A percentile compares a stretch with the other conserved stretches of the same genome.
Conservation (phyloP, 2,888 invertebrate genomes). For the Apeira syringaria region DNA sequence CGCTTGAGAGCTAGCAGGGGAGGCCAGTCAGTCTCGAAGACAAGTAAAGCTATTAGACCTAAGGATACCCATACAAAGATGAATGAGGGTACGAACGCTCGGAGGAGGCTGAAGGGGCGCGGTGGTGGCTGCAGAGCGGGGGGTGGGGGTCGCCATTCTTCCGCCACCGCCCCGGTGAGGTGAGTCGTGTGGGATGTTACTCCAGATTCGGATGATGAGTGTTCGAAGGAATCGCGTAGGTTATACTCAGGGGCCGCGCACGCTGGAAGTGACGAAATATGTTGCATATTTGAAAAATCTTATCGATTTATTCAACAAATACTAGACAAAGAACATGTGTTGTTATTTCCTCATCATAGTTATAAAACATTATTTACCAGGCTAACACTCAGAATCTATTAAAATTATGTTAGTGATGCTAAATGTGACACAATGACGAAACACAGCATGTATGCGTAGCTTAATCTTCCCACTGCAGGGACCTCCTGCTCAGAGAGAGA, state of each 20-base stretch:
- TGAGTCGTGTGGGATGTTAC: conserved; percentile 74
- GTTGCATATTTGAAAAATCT: no score
- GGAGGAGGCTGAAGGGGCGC: conserved; percentile 46
- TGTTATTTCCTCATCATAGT: no score
- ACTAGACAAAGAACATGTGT: no score
- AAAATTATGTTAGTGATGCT: no score
- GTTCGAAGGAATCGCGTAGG: conserved; percentile 88
- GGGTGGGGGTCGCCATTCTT: conserved; percentile 65
- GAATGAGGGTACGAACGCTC: conserved; percentile 91
- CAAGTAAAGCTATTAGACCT: conserved; percentile 86
- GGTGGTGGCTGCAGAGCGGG: conserved; percentile 51
- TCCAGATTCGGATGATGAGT: conserved; percentile 91
- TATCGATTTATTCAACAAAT: no score
- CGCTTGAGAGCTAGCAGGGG: conserved; percentile 87
- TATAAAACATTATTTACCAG: no score
- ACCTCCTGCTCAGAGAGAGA: no score
- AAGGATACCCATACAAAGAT: conserved; percentile 88
- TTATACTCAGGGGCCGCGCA: conserved; percentile 81
- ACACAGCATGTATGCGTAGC: no score
- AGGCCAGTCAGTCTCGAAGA: conserved; percentile 92
- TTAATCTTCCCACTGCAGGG: no score
- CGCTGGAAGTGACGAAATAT: conserved; percentile 46
- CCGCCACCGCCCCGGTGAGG: conserved; percentile 43
- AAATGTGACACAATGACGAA: no score
- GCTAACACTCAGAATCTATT: no score